phyloP scores from a whole-genome alignment of 2,113 vertebrate genomes.

The Osmerus mordax region DNA sequence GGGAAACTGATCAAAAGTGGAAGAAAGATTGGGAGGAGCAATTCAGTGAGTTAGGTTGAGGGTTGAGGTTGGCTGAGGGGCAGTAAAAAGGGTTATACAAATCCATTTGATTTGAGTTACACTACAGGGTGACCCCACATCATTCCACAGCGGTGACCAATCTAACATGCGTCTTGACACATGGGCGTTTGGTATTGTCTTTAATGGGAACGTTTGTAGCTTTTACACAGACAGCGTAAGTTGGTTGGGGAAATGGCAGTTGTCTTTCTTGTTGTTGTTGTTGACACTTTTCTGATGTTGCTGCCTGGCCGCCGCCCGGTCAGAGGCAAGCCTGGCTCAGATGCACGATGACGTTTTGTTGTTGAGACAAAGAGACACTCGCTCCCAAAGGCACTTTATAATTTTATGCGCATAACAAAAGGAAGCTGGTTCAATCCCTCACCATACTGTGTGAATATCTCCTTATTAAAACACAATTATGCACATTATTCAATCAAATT shows the following conservation, averaged over 20 bases:
- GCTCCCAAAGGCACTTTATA: constrained; percentile 31
- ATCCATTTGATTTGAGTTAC: too few species aligned
- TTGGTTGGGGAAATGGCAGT: not conserved
- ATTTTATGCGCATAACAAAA: constrained; percentile 51
- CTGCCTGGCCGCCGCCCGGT: too few species aligned
- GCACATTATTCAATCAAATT: constrained; percentile 55
- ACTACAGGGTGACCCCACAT: too few species aligned
- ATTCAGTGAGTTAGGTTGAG: too few species aligned
- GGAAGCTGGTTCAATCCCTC: constrained; percentile 31
- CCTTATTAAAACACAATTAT: constrained; percentile 52
- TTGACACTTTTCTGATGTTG: too few species aligned
- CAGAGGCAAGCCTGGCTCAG: constrained; percentile 33
- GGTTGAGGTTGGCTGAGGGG: too few species aligned
- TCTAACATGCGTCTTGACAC: too few species aligned
- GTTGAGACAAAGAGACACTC: not conserved
- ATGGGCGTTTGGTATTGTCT: not conserved
- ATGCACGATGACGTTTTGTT: constrained; percentile 40
- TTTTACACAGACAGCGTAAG: not conserved
- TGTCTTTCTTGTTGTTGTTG: too few species aligned
- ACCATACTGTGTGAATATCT: constrained; percentile 31
- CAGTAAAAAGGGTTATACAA: too few species aligned
- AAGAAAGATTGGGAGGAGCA: too few species aligned
- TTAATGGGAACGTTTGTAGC: not conserved
- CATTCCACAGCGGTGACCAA: too few species aligned
- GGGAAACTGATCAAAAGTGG: too few species aligned